Evolutionary conservation across 2,888 invertebrate genomes (phyloP).

Genomic region (Ochropleura plecta): DNA sequence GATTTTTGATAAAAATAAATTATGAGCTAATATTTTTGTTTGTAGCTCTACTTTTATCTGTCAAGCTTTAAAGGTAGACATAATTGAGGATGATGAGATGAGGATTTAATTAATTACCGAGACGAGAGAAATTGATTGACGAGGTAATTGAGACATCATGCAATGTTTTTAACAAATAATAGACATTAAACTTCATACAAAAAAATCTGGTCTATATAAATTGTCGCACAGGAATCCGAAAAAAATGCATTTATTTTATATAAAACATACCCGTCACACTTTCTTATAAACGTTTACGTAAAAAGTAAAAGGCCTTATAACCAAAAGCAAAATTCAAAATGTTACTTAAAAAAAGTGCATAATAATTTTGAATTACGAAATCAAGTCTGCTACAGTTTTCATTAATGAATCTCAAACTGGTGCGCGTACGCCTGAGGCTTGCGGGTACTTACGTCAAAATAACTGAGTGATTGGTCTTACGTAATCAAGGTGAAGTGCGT

Average conservation of each 20-base stretch:
- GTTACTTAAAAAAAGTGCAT: not conserved
- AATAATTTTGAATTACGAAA: slow-evolving; percentile 31
- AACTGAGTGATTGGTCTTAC: slow-evolving; percentile 64
- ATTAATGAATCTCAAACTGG: slow-evolving; percentile 43
- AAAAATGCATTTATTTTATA: not conserved
- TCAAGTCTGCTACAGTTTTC: slow-evolving; percentile 56
- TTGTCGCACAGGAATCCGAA: not conserved
- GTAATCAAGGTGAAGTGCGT: slow-evolving; percentile 63
- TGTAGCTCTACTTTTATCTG: not conserved
- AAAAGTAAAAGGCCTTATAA: slow-evolving; percentile 44
- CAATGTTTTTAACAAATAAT: not conserved
- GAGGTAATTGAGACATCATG: too few species aligned
- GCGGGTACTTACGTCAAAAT: slow-evolving; percentile 58
- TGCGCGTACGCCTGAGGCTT: slow-evolving; percentile 36
- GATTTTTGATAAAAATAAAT: slow-evolving; percentile 50
- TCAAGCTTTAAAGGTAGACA: not conserved
- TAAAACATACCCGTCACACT: slow-evolving; percentile 4
- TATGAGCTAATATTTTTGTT: slow-evolving; percentile 21
- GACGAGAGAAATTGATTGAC: too few species aligned
- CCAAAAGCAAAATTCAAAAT: slow-evolving; percentile 7
- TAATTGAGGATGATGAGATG: too few species aligned
- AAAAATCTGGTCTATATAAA: not conserved
- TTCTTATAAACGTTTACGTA: slow-evolving; percentile 17
- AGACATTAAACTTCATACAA: not conserved
- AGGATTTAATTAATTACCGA: too few species aligned